These are phyloP conservation scores for Phalloptychus januarius DNA, from an alignment of 2,797 vertebrate species.

Conservation along the genomic window DNA sequence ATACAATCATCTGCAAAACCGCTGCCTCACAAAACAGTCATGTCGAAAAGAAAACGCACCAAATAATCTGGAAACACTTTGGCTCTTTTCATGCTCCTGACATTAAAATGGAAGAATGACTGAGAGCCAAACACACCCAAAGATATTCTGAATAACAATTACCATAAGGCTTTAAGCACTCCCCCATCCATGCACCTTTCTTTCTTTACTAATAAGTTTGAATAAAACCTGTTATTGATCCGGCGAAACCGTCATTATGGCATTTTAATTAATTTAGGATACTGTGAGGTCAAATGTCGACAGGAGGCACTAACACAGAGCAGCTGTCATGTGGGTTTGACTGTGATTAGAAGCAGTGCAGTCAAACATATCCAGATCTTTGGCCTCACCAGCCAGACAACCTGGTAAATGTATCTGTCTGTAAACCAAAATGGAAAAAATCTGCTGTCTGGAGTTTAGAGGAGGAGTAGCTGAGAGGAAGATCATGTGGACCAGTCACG, in stretches of 20 bases:
- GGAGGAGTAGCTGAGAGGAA: conserved; percentile 28
- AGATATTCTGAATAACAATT: conserved; percentile 85
- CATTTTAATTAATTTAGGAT: conserved; percentile 91
- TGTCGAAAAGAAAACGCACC: conserved; percentile 65
- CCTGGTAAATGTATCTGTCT: conserved; percentile 83
- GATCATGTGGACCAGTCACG: conserved; percentile 34
- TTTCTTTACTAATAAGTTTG: conserved; percentile 85
- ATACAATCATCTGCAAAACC: conserved; percentile 33
- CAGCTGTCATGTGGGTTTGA: conserved; percentile 80
- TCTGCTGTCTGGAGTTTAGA: conserved; percentile 46
- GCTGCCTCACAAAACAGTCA: conserved; percentile 48
- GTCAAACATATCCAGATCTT: conserved; percentile 75
- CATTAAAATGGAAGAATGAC: conserved; percentile 67
- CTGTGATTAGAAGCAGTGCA: conserved; percentile 80
- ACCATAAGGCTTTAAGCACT: conserved; percentile 82
- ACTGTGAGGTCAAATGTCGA: conserved; percentile 82
- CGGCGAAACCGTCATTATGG: conserved; percentile 92
- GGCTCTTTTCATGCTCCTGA: conserved; percentile 70
- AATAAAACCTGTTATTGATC: conserved; percentile 90
- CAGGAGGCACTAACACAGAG: conserved; percentile 84
- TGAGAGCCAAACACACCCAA: conserved; percentile 75
- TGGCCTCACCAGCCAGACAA: conserved; percentile 79
- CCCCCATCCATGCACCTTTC: conserved; percentile 44
- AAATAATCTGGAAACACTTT: conserved; percentile 82
- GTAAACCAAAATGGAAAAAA: conserved; percentile 69